Evolutionary conservation across 2,888 invertebrate genomes (phyloP).

Genomic region (Drosophila anomalata): DNA sequence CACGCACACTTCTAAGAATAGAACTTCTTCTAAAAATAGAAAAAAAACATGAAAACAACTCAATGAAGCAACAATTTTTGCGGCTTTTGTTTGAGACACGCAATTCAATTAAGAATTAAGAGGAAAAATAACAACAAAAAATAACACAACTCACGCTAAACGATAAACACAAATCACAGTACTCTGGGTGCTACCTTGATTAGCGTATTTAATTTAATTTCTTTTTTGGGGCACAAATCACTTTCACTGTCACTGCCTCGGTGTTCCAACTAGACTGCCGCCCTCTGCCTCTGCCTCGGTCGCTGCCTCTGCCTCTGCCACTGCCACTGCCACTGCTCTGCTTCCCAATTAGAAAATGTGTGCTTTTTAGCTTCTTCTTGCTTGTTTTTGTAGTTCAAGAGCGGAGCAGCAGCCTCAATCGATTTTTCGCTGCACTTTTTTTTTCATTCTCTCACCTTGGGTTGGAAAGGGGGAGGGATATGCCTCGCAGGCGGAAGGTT

Average conservation of each 20-base stretch:
- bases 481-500: neutral
- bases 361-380: no score
- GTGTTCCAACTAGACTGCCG: conserved; percentile 26
- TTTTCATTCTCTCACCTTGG: conserved; percentile 28
- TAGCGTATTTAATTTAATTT: conserved; percentile 18
- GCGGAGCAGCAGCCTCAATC: conserved; percentile 35
- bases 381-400: conserved; percentile 29
- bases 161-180: conserved; percentile 43
- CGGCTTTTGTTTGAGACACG: conserved; percentile 45
- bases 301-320: neutral
- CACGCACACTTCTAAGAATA: conserved; percentile 22
- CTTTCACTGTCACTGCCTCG: conserved; percentile 40
- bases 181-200: conserved; percentile 7
- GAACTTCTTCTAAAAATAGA: no score
- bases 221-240: conserved; percentile 46
- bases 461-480: no score
- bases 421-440: conserved; percentile 37
- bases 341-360: neutral
- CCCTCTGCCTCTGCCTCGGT: neutral
- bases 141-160: conserved; percentile 54
- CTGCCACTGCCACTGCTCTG: neutral
- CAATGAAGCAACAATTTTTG: conserved; percentile 29
- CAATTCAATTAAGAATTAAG: conserved; percentile 64
- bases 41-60: neutral
- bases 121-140: neutral